Conservation (phyloP, 92 coral and sea anemone genomes). For the Anthopleura xanthogrammica region DNA sequence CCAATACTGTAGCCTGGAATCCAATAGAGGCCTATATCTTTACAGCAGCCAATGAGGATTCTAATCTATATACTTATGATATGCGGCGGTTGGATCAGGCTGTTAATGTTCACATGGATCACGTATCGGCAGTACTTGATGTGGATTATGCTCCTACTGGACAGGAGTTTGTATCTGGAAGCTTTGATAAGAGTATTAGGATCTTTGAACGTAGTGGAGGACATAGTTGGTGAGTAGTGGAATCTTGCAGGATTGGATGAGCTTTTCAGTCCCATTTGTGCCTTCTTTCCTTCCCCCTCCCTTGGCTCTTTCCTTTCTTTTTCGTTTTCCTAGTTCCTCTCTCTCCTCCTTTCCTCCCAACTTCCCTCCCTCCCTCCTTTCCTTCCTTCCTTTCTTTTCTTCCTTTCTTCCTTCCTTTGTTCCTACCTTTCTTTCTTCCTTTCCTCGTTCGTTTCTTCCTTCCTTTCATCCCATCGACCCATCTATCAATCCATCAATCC, state of each 20-base stretch:
- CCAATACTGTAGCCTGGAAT: conserved; percentile 96
- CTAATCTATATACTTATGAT: conserved; percentile 92
- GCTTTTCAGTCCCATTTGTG: too few species aligned
- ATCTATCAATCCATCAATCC: too few species aligned
- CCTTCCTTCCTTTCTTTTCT: background rate
- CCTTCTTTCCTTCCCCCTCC: too few species aligned
- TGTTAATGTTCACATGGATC: conserved; percentile 91
- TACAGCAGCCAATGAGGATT: conserved; percentile 98
- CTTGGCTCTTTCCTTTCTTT: too few species aligned
- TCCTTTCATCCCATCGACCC: too few species aligned
- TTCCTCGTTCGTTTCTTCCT: too few species aligned
- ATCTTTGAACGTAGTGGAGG: conserved; percentile 80
- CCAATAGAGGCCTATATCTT: conserved; percentile 96
- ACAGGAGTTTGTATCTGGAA: conserved; percentile 95
- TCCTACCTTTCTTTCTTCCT: too few species aligned
- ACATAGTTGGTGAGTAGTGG: conserved; percentile 73
- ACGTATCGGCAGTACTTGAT: conserved; percentile 93
- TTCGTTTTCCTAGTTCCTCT: too few species aligned
- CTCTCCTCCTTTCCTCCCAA: background rate
- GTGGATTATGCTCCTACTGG: conserved; percentile 99
- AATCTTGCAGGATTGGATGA: background rate
- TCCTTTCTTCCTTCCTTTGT: too few species aligned
- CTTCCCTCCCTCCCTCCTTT: background rate
- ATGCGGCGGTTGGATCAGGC: conserved; percentile 88
- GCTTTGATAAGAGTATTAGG: conserved; percentile 92